Conservation (phyloP, 2,797 vertebrate genomes). For the Mionectes olivaceus region DNA sequence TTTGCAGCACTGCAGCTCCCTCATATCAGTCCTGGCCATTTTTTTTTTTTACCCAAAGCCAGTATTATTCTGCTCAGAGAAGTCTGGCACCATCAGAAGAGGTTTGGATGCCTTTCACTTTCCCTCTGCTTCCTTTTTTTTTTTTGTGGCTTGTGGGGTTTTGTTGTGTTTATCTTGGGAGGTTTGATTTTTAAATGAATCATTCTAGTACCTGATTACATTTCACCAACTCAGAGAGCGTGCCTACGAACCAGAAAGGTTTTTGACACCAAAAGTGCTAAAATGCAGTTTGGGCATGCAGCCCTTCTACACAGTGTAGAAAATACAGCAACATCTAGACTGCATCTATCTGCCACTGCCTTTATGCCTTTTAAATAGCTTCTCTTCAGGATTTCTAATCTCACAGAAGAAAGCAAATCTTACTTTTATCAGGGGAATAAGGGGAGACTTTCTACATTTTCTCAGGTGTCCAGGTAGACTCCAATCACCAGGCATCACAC, state of each 20-base stretch:
- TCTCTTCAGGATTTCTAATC: background rate
- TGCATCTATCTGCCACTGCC: background rate
- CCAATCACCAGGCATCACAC: background rate
- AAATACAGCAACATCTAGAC: background rate
- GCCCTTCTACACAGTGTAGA: background rate
- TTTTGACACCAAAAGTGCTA: background rate
- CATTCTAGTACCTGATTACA: background rate
- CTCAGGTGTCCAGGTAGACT: background rate
- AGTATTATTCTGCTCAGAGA: background rate
- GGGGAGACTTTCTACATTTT: background rate
- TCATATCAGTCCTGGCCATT: background rate
- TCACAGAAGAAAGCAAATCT: background rate
- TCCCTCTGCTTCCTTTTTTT: background rate
- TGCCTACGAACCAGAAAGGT: background rate
- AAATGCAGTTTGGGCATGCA: background rate
- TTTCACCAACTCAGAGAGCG: background rate
- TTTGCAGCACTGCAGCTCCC: background rate
- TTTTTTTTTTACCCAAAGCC: background rate
- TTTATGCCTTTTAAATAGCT: background rate
- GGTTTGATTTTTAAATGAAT: background rate
- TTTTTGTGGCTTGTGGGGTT: accelerated
- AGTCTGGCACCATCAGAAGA: background rate
- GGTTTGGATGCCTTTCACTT: background rate
- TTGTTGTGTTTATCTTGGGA: background rate
- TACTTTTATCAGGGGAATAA: background rate